Evolutionary conservation across 2,797 vertebrate genomes (phyloP), one percentile per base, ranked within the genome.

Genomic region (Prunella strophiata): DNA sequence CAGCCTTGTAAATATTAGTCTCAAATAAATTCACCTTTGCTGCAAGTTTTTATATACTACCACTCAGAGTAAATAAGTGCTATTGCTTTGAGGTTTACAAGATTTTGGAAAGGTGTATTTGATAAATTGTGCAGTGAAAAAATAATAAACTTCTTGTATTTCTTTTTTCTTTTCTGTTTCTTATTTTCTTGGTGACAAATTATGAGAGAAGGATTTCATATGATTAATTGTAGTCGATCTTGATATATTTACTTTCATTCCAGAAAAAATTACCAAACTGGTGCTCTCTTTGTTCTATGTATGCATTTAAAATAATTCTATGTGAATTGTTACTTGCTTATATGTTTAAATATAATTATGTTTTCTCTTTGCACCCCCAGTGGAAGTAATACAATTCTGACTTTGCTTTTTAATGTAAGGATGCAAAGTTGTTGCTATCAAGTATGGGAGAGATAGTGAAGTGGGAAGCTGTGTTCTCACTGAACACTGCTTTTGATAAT

Each of bases 201-300:
- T 88, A n/a, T 71, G 40, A 83, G 77, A 91, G 62, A 85, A 91
- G 38, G 30, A 81, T 86, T 94, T 84, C 40, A 71, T 25, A 62
- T 61, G 26, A 76, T 30, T 25, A 65, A 36, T 16, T 61, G 7
- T 8, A 43, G 89, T 89, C 72, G 13, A 40, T 87, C 45, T 85
- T 82, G 27, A 27, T 43, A 40, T 68, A 30, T 54, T 61, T 26
- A 29, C 17, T 67, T 52, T 48, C 57, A n/a, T 89, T 68, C 22
- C 50, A 72, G 25, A 48, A 13, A 6, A 77, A 47, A 5, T 8
- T 61, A 57, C 27, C 40, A 36, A 61, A 61, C 7, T 43, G 15
- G 7, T 77, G 18, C 7, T 78, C 11, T 75, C 36, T 6, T 79
- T 47, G 16, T 48, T 16, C 54, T 90, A 36, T 3, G 9, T 40